Conservation (phyloP, 92 coral and sea anemone genomes). For the Micromussa lordhowensis region DNA sequence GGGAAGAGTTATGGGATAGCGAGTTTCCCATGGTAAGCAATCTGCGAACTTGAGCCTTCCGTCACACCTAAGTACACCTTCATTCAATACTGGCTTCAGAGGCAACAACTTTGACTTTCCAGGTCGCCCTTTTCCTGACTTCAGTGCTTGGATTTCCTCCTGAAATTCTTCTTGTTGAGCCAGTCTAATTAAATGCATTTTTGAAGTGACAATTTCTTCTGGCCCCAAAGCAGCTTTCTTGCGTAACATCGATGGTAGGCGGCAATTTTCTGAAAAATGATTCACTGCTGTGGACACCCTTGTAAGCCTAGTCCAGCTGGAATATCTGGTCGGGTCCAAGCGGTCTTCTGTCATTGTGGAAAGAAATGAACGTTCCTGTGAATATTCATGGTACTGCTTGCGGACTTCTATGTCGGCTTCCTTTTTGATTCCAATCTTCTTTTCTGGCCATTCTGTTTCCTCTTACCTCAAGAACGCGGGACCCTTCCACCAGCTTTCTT, state of each 20-base stretch:
- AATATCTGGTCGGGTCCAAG: conserved; percentile 31
- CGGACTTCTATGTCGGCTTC: not conserved
- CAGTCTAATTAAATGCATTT: conserved; percentile 19
- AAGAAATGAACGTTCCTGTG: not conserved
- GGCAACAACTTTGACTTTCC: conserved; percentile 34
- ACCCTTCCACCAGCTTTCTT: conserved; percentile 45
- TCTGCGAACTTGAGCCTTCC: conserved; percentile 49
- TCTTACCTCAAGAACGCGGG: conserved; percentile 27
- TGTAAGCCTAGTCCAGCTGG: conserved; percentile 42
- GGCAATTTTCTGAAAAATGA: conserved; percentile 25
- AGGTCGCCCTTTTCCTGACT: conserved; percentile 17
- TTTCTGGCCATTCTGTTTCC: conserved; percentile 47
- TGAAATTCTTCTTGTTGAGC: conserved; percentile 37
- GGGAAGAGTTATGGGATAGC: conserved; percentile 52
- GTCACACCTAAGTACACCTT: conserved; percentile 41
- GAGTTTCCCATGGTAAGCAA: too few species aligned
- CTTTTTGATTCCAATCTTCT: too few species aligned
- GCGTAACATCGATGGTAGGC: conserved; percentile 2
- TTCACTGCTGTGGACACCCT: not conserved
- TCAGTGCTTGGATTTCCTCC: conserved; percentile 29
- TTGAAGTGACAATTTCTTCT: conserved; percentile 39
- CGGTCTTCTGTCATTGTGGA: conserved; percentile 1
- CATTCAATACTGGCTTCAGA: conserved; percentile 30
- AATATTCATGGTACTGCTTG: not conserved
- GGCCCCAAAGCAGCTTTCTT: not conserved